Conservation (phyloP, 92 coral and sea anemone species). For the Blastomussa wellsi region DNA sequence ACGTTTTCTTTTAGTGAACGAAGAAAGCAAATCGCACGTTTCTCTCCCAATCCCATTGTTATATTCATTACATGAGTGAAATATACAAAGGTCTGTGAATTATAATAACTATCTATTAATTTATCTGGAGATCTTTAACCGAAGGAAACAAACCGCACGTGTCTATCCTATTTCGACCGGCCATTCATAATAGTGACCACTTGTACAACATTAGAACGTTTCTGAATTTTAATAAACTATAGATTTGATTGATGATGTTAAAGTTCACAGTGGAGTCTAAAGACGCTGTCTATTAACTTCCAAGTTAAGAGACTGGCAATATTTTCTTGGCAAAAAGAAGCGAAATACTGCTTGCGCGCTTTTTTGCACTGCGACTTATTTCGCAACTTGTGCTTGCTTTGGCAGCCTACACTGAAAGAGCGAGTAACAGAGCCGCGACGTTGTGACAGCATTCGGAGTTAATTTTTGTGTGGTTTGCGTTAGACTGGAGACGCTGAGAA, state of each 20-base stretch:
- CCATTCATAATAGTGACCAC: neutral
- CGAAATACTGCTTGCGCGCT: neutral
- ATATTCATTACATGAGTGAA: neutral
- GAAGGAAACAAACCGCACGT: no score
- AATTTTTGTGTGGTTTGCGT: neutral
- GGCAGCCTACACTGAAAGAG: no score
- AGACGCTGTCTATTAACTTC: neutral
- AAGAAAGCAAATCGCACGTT: neutral
- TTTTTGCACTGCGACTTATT: neutral
- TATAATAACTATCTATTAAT: no score
- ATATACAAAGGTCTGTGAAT: no score
- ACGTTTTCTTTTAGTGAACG: neutral
- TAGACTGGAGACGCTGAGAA: neutral
- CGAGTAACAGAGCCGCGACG: neutral
- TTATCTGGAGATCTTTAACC: no score
- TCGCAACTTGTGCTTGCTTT: neutral
- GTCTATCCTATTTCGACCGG: no score
- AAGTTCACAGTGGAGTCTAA: neutral
- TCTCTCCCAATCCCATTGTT: neutral
- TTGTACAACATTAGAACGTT: neutral
- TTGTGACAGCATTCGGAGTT: neutral
- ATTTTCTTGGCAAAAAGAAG: neutral
- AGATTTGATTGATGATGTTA: conserved; percentile 24
- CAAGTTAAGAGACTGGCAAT: conserved; percentile 16
- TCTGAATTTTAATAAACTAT: neutral